Percentiles rank a stretch among this genome's conserved stretches.
phyloP scores from a whole-genome alignment of 23 tunicate species.

The Oikopleura dioica region DNA sequence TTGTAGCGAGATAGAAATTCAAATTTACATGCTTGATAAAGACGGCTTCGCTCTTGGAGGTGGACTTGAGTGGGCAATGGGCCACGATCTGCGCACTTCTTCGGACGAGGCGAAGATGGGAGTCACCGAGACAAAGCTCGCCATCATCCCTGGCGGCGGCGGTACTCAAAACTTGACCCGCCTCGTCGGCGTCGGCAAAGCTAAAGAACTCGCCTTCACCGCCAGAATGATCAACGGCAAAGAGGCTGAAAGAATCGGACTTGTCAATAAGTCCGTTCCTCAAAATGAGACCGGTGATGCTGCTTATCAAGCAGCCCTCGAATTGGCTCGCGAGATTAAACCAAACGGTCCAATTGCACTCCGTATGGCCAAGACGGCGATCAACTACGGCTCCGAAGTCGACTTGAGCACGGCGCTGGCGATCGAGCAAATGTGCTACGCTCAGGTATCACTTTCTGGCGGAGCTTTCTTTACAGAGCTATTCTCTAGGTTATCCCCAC shows the following conservation, averaged over 20 bases:
- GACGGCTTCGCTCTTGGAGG: conserved; percentile 99
- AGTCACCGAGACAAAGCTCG: conserved; percentile 70
- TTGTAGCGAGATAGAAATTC: too few relatives aligned
- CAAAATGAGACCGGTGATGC: conserved; percentile 87
- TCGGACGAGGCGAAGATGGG: conserved; percentile 61
- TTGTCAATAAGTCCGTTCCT: conserved; percentile 19
- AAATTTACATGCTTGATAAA: too few relatives aligned
- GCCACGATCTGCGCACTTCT: conserved; percentile 30
- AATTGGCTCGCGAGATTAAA: conserved; percentile 52
- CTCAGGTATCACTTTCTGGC: too few relatives aligned
- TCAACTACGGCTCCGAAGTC: conserved; percentile 68
- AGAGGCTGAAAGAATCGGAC: conserved; percentile 4
- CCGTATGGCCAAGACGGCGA: conserved; percentile 93
- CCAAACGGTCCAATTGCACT: conserved; percentile 93
- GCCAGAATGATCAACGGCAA: conserved; percentile 25
- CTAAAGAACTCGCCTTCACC: conserved; percentile 83
- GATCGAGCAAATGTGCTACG: conserved; percentile 94
- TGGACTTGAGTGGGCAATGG: conserved; percentile 77
- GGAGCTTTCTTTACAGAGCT: too few relatives aligned
- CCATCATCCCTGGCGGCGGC: conserved; percentile 87
- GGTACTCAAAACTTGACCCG: conserved; percentile 93
- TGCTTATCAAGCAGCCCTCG: conserved; percentile 47
- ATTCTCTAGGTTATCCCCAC: conserved; percentile 99
- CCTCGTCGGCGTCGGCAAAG: conserved; percentile 55
- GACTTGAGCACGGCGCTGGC: conserved; percentile 60